These are phyloP conservation scores for Gallinago nigripennis DNA, from an alignment of 2,797 vertebrate genomes.

Conservation along the genomic window DNA sequence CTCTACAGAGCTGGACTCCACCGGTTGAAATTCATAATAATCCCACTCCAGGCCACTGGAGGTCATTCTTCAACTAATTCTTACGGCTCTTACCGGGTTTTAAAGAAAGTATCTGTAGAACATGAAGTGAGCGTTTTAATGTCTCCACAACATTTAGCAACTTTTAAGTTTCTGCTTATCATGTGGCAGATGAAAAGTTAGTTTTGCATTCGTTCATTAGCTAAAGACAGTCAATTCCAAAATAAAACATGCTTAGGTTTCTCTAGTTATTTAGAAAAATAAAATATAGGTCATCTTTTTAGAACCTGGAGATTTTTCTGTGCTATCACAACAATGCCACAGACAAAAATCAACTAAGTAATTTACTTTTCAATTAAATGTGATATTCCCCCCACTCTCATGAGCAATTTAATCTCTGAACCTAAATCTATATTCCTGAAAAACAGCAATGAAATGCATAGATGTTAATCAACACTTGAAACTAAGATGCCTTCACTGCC, in stretches of 20 bases:
- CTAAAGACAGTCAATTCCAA: not conserved
- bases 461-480: not conserved
- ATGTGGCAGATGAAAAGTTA: constrained; percentile 5
- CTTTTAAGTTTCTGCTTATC: constrained; percentile 1
- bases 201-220: not conserved
- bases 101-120: constrained; percentile 74
- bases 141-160: constrained; percentile 45
- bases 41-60: constrained; percentile 89
- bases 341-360: not conserved
- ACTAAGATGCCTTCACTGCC: not conserved
- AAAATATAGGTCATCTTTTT: not conserved
- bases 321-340: not conserved
- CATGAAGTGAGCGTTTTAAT: constrained; percentile 70
- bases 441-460: not conserved
- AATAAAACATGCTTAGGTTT: not conserved
- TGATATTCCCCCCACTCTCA: not conserved
- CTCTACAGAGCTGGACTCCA: constrained; percentile 77
- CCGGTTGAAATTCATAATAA: constrained; percentile 82
- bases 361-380: not conserved
- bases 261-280: constrained; percentile 9
- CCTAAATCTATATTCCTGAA: not conserved
- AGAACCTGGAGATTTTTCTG: not conserved
- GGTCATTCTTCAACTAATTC: constrained; percentile 84
- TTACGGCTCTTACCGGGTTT: constrained; percentile 53
- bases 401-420: not conserved